Evolutionary conservation across 2,113 vertebrate genomes (phyloP).

Genomic region (Cairina moschata): DNA sequence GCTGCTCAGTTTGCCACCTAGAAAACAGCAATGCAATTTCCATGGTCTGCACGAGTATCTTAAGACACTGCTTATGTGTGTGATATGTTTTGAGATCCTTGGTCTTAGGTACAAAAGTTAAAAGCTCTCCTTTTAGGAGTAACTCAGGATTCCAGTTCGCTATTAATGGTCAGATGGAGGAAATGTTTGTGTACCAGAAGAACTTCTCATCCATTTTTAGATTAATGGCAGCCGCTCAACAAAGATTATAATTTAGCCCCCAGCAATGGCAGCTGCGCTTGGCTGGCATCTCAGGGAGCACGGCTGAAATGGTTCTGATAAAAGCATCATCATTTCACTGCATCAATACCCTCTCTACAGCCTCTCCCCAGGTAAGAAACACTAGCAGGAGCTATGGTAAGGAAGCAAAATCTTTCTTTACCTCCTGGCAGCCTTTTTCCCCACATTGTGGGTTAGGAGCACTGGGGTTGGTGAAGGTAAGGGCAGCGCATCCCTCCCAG

Average conservation of each 20-base stretch:
- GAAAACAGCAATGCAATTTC: fast-evolving
- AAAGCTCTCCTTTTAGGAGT: background rate
- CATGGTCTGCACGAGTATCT: background rate
- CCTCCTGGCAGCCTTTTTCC: background rate
- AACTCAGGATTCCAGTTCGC: background rate
- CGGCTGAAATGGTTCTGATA: background rate
- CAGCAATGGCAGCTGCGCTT: background rate
- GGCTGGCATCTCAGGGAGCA: background rate
- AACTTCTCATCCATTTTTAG: background rate
- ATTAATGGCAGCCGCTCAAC: background rate
- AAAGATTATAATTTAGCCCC: background rate
- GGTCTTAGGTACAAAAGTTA: background rate
- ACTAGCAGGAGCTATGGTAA: background rate
- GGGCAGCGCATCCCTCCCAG: background rate
- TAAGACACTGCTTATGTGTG: background rate
- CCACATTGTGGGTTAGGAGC: fast-evolving
- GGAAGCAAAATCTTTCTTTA: background rate
- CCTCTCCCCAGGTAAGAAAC: background rate
- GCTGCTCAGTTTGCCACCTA: background rate
- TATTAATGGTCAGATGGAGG: background rate
- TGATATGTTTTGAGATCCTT: background rate
- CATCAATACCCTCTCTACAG: background rate
- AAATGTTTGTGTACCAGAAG: background rate
- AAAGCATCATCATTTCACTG: background rate
- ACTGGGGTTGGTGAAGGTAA: background rate